A percentile compares a stretch with the other conserved stretches of the same genome.
These are phyloP conservation scores for Microtus ochrogaster DNA, from an alignment of 2,113 vertebrate genomes.

Conservation along the genomic window DNA sequence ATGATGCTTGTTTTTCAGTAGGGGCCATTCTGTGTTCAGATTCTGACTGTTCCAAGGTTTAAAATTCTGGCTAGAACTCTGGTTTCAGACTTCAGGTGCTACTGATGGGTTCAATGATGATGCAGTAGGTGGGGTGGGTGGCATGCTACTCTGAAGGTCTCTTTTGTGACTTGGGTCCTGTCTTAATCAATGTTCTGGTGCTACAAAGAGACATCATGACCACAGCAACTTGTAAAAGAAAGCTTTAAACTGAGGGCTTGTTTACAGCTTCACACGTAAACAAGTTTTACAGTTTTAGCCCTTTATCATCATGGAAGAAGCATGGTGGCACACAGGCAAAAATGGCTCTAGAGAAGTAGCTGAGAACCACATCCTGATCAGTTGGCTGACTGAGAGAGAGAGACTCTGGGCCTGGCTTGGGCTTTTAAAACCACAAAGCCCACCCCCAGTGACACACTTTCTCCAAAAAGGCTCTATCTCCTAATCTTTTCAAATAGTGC, in stretches of 20 bases:
- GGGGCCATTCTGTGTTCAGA: neutral
- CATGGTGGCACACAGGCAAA: neutral
- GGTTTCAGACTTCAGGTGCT: neutral
- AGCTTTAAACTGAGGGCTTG: neutral
- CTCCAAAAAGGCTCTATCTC: neutral
- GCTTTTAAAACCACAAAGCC: neutral
- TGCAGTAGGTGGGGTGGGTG: neutral
- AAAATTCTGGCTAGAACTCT: neutral
- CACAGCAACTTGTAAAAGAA: neutral
- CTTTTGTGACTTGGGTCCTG: neutral
- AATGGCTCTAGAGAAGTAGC: neutral
- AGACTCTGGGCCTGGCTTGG: neutral
- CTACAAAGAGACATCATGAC: neutral
- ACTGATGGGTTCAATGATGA: neutral
- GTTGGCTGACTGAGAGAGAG: neutral
- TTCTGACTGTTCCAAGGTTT: neutral
- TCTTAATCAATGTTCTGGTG: neutral
- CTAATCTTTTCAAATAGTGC: neutral
- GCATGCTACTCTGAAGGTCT: neutral
- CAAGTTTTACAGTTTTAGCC: neutral
- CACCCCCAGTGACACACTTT: neutral
- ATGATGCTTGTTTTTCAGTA: neutral
- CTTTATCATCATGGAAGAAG: neutral
- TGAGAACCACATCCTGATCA: neutral
- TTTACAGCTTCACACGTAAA: neutral